Evolutionary conservation across 2,888 invertebrate genomes (phyloP).

Genomic region (Linyphia triangularis): DNA sequence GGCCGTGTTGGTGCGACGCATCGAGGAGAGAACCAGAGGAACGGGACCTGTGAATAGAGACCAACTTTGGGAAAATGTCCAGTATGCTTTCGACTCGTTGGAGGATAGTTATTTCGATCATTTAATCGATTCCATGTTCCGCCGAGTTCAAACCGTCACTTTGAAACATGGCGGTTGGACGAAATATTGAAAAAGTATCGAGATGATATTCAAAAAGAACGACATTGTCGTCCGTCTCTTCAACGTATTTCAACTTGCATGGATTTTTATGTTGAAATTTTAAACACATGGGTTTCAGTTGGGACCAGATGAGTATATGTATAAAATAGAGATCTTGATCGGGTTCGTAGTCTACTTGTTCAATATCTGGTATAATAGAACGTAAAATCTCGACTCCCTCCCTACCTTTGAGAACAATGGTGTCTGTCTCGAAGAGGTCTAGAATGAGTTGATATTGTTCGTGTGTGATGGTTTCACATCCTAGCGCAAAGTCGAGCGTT

Average conservation of each 20-base stretch:
- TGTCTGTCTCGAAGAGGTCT: neutral
- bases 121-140: conserved; percentile 13
- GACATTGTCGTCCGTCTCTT: neutral
- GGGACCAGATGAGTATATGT: neutral
- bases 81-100: neutral
- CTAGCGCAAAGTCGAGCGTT: neutral
- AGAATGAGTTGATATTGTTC: neutral
- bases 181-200: conserved; percentile 16
- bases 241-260: neutral
- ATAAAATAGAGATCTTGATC: neutral
- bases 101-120: neutral
- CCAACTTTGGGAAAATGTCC: conserved; percentile 37
- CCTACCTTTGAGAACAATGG: neutral
- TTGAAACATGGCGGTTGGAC: conserved; percentile 29
- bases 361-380: neutral
- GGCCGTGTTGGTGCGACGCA: conserved; percentile 8
- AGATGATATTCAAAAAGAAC: conserved; percentile 26
- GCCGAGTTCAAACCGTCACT: conserved; percentile 3
- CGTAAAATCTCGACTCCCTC: neutral
- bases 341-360: neutral
- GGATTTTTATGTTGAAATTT: neutral
- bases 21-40: neutral
- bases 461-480: neutral
- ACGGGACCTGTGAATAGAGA: neutral
- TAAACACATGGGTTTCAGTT: conserved; percentile 29